Base-by-base conservation (phyloP, 2,797 vertebrate genomes). In the Tenualosa ilisha region DNA sequence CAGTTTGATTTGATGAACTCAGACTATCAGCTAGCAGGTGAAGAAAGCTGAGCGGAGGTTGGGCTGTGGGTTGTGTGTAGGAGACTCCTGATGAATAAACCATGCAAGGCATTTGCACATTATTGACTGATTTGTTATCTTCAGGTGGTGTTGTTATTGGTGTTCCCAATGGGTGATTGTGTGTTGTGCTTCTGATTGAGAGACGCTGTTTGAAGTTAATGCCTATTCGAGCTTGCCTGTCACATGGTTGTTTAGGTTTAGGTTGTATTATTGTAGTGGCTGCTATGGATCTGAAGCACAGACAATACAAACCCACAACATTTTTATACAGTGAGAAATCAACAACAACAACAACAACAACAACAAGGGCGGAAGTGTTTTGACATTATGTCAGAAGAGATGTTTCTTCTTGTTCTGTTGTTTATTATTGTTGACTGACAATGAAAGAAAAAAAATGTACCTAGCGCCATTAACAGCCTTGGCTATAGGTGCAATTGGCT, bases 171-270 rank as follows among this genome's bases (percentile, higher is more conserved):
- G 85, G 82, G 84, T 86, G 86, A 84, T 86, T 53, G 81, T 83
- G 85, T 51, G 50, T 86, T 87, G 86, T 85, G 53, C 79, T 26
- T 86, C 85, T 86, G 82, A 85, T 89, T 82, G 79, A 79, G 72
- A 79, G 72, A 46, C 15, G 40, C 72, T 79, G 72, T 79, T 79
- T 20, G 37, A 46, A 20, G 7, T 43, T 46, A 46, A 79, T 79
- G 46, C 40, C 17, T 40, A 43, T 43, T 79, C 40, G 20, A 7
- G 37, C 6, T 22, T 46, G 37, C 72, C 15, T 22, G 72, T 79
- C 72, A 22, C 40, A 79, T 46, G 17, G 40, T 6, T 15, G 72
- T 13, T 17, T 17, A 79, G 40, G 40, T 31, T 31, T 31, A 31
- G 31, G 31, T 31, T 31, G 31, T 79, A n/a, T 79, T 40, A 79